Percentiles rank a stretch among this genome's conserved stretches.
Conservation (phyloP, 2,113 vertebrate species). For the Alligator sinensis region DNA sequence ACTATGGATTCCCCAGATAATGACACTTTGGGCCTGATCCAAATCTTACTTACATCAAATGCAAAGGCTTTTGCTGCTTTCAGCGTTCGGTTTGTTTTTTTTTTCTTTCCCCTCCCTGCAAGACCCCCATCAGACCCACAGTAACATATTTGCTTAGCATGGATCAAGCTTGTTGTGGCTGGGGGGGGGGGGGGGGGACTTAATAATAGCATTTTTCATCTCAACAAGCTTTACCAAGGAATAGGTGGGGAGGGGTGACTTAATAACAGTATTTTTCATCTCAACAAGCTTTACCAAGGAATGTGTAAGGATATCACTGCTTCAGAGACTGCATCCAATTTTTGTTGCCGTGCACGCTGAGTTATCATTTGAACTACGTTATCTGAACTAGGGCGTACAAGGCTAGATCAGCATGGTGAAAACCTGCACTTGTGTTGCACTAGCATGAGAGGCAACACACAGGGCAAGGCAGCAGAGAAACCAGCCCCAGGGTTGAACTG, state of each 20-base stretch:
- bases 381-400: neutral
- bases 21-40: neutral
- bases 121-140: neutral
- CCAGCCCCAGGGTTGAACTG: neutral
- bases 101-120: too few relatives aligned
- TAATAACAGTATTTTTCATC: neutral
- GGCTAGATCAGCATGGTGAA: neutral
- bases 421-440: neutral
- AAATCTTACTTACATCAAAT: neutral
- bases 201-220: neutral
- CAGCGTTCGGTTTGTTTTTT: neutral
- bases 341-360: neutral
- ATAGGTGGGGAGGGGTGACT: neutral
- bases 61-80: accelerated
- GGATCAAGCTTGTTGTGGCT: too few relatives aligned
- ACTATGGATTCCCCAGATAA: neutral
- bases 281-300: neutral
- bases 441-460: neutral
- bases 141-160: too few relatives aligned
- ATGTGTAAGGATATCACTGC: neutral
- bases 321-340: neutral
- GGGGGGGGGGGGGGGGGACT: too few relatives aligned
- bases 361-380: neutral
- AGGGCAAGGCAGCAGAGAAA: neutral
- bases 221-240: neutral